phyloP scores from a whole-genome alignment of 2,113 vertebrate genomes.

The Fulmarus glacialis region DNA sequence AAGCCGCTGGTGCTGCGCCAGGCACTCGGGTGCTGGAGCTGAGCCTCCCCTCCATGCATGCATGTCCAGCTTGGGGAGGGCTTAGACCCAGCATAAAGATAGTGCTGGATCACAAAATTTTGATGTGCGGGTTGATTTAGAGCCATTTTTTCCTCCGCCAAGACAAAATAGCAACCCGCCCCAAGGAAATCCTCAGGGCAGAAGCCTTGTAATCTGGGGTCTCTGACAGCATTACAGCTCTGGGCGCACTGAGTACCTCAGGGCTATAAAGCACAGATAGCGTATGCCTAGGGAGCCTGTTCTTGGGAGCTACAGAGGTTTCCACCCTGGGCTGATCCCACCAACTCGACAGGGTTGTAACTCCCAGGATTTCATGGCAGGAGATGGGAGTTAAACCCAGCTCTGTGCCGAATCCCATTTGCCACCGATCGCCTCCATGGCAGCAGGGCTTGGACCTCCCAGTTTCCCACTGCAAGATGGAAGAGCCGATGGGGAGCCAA shows the following conservation, averaged over 20 bases:
- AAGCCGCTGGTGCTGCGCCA: accelerated
- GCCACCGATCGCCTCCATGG: accelerated
- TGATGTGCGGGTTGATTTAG: background rate
- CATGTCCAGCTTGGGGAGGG: background rate
- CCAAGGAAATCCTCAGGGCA: background rate
- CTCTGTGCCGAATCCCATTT: accelerated
- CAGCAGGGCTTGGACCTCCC: background rate
- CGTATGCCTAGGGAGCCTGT: background rate
- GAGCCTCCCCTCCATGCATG: background rate
- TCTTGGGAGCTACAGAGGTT: background rate
- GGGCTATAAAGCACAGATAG: background rate
- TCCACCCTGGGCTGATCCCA: background rate
- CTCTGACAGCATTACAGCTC: background rate
- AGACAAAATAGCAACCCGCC: background rate
- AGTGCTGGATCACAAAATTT: background rate
- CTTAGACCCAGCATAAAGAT: background rate
- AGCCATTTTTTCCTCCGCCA: background rate
- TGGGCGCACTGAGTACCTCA: background rate
- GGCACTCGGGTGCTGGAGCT: background rate
- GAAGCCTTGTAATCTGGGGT: background rate
- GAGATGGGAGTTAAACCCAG: background rate
- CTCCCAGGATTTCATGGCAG: background rate
- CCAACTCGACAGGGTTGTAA: background rate
- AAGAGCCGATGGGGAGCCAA: background rate
- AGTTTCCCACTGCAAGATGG: background rate